Conservation (phyloP, 2,113 vertebrate genomes). For the Ctenomys sociabilis region DNA sequence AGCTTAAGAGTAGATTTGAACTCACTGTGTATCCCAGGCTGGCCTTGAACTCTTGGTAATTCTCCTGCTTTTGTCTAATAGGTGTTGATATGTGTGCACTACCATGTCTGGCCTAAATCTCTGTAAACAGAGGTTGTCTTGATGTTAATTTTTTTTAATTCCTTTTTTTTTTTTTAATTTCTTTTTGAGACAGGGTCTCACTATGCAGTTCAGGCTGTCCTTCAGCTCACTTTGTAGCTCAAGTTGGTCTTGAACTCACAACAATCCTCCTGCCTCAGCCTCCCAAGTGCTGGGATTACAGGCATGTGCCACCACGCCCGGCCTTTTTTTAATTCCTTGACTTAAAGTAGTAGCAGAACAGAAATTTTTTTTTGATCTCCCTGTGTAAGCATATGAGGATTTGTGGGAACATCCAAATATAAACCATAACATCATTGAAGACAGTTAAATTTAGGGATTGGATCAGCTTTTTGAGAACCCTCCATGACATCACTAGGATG, state of each 20-base stretch:
- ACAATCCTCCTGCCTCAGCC: too few relatives aligned
- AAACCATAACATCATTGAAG: constrained; percentile 1
- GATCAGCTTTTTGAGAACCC: not conserved
- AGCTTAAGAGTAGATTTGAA: too few relatives aligned
- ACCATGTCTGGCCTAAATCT: not conserved
- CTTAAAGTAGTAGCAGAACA: not conserved
- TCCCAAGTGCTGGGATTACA: too few relatives aligned
- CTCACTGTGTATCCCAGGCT: not conserved
- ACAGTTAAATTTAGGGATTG: not conserved
- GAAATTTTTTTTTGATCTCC: not conserved
- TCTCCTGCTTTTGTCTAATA: not conserved
- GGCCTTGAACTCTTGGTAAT: not conserved
- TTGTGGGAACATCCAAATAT: not conserved
- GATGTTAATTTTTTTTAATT: not conserved
- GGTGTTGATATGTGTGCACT: not conserved
- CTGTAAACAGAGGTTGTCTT: not conserved
- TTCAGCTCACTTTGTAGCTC: too few relatives aligned
- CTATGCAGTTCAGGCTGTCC: too few relatives aligned
- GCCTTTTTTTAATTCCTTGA: not conserved
- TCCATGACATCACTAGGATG: not conserved
- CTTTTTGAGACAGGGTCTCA: too few relatives aligned
- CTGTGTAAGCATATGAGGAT: not conserved
- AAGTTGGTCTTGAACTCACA: too few relatives aligned
- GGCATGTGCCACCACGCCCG: too few relatives aligned
- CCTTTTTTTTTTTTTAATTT: too few relatives aligned